Evolutionary conservation across 1,140 invertebrate genomes (phyloP), one percentile per base, ranked within the genome.

Genomic region (Plutomurus gul): DNA sequence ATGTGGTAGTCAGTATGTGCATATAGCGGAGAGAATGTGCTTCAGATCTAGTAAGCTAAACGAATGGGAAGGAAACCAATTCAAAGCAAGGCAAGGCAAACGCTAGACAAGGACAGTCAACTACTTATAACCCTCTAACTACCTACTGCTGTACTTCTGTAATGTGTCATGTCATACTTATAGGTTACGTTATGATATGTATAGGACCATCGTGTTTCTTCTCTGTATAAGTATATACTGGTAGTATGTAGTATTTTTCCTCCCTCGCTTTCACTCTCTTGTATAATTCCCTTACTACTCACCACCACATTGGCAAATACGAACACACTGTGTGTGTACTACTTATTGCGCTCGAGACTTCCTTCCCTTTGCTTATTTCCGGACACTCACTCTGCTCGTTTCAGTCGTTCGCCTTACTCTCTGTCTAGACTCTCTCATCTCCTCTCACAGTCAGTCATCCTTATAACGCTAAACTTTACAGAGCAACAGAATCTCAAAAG

Each of bases 81-180:
- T 65, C 27, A 25, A 65, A 56, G 10, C 2, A 30, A 60, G 22
- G 27, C 51, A 60, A 60, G 51, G 51, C 51, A 65, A 33, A 60
- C 27, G 27, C 51, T 30, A 65, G 30, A 33, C 47, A 51, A 30
- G 22, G 27, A n/a, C 18, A 65, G 22, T 33, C 30, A 65, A 65
- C 56, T 65, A 33, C 56, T 65, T 65, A 65, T 65, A 33, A 65
- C 13, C 18, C 36, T 46, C 36, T 43, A 73, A 73, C 37, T 46
- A 73, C 37, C 25, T 39, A 39, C 40, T 40, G 18, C 18, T n/a
- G 11, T 49, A 16, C 56, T 65, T 27, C 27, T 27, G 22, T 65
- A 65, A 65, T 65, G 56, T 65, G 56, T 65, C 56, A 65, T 65
- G 56, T 65, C 56, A 65, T 25, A 65, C 56, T 65, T 65, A 65